Evolutionary conservation across 35 echinoderm and acorn worm species (phyloP).

Genomic region (Anneissia japonica): DNA sequence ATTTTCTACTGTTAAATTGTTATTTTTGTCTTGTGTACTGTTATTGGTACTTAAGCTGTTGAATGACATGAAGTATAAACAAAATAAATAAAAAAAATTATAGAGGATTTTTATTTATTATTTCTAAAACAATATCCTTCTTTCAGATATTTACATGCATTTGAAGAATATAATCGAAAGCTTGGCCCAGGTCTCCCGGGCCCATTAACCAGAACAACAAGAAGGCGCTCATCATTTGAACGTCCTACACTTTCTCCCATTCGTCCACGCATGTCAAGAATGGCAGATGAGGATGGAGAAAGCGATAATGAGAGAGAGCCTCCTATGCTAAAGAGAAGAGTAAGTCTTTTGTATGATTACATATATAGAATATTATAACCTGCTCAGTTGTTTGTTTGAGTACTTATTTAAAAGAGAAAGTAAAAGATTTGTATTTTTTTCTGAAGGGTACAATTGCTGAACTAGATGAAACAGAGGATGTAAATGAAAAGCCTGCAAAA

Average conservation of each 20-base stretch:
- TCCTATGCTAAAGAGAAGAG: not conserved
- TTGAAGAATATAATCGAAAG: slow-evolving; percentile 94
- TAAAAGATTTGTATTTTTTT: not conserved
- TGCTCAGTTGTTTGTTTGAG: not conserved
- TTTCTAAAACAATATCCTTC: too few relatives aligned
- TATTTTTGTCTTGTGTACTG: too few relatives aligned
- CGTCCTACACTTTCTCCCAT: slow-evolving; percentile 16
- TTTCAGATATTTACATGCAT: slow-evolving; percentile 87
- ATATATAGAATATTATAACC: not conserved
- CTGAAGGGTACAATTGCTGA: not conserved
- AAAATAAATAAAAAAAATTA: too few relatives aligned
- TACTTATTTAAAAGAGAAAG: not conserved
- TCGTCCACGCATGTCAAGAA: slow-evolving; percentile 14
- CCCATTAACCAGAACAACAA: slow-evolving; percentile 44
- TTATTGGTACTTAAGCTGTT: too few relatives aligned
- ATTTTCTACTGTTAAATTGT: too few relatives aligned
- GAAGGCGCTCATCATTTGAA: slow-evolving; percentile 63
- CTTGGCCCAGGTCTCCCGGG: slow-evolving; percentile 61
- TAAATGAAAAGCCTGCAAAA: slow-evolving; percentile 7
- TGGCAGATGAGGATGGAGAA: not conserved
- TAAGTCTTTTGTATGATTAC: too few relatives aligned
- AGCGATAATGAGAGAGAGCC: not conserved
- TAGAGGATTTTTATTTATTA: too few relatives aligned
- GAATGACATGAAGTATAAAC: too few relatives aligned
- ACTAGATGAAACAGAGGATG: slow-evolving; percentile 11